A percentile compares a stretch with the other conserved stretches of the same genome.
These are phyloP conservation scores for Halcyon malimbica DNA, from an alignment of 2,113 vertebrate species.

Conservation along the genomic window DNA sequence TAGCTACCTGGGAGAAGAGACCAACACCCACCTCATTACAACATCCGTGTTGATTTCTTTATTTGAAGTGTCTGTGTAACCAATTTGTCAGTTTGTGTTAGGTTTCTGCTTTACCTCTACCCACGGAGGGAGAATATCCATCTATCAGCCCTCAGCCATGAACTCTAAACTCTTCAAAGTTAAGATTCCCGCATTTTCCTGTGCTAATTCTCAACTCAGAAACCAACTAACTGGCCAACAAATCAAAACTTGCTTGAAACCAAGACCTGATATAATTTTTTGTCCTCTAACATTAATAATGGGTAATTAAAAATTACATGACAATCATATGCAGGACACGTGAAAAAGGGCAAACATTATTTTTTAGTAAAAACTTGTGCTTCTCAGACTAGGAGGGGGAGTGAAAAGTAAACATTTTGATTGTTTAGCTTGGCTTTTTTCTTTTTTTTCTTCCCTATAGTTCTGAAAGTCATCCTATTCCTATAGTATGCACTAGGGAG, in stretches of 20 bases:
- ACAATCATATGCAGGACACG: not conserved
- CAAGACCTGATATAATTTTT: not conserved
- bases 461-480: not conserved
- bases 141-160: not conserved
- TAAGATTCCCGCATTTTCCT: not conserved
- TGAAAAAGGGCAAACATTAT: not conserved
- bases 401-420: not conserved
- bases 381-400: not conserved
- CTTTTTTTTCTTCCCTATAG: not conserved
- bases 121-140: not conserved
- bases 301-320: not conserved
- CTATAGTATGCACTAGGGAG: not conserved
- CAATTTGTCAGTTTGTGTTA: not conserved
- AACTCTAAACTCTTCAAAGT: not conserved
- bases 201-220: not conserved
- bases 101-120: not conserved
- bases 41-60: not conserved
- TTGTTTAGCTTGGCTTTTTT: not conserved
- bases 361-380: fast-evolving
- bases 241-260: not conserved
- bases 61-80: not conserved
- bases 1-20: too few relatives aligned
- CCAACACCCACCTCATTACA: too few relatives aligned
- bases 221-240: not conserved
- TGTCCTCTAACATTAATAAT: not conserved